These are phyloP conservation scores for Myotis pilosus DNA, from an alignment of 2,797 vertebrate genomes.

Conservation along the genomic window DNA sequence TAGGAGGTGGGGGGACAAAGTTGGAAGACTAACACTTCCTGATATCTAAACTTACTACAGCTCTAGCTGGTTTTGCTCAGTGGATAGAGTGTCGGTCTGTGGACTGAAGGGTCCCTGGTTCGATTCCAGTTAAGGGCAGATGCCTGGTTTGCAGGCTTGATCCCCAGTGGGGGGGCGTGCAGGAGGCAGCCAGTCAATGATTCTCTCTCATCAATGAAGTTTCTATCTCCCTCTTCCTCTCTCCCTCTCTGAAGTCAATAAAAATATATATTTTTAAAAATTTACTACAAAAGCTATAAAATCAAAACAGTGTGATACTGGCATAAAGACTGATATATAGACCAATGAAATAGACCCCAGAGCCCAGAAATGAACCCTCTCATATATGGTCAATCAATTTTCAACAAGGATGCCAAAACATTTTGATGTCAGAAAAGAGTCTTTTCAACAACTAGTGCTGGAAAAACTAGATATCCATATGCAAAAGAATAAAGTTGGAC, in stretches of 20 bases:
- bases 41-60: conserved; percentile 47
- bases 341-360: neutral
- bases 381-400: neutral
- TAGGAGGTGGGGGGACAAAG: neutral
- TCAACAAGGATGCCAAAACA: neutral
- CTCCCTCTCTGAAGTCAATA: too few species aligned
- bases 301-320: neutral
- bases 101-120: too few species aligned
- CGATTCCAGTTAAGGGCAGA: too few species aligned
- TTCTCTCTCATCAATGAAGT: too few species aligned
- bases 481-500: neutral
- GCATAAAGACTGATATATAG: neutral
- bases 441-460: conserved; percentile 7
- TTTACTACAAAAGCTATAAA: conserved; percentile 7
- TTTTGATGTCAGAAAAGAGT: neutral
- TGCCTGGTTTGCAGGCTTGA: too few species aligned
- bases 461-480: neutral
- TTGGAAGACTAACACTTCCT: neutral
- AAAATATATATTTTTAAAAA: too few species aligned
- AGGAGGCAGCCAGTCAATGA: too few species aligned
- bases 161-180: too few species aligned
- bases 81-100: too few species aligned
- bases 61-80: too few species aligned
- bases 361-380: neutral
- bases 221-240: too few species aligned